Base-by-base conservation (phyloP, 2,113 vertebrate genomes). In the Gnathonemus longibarbis region DNA sequence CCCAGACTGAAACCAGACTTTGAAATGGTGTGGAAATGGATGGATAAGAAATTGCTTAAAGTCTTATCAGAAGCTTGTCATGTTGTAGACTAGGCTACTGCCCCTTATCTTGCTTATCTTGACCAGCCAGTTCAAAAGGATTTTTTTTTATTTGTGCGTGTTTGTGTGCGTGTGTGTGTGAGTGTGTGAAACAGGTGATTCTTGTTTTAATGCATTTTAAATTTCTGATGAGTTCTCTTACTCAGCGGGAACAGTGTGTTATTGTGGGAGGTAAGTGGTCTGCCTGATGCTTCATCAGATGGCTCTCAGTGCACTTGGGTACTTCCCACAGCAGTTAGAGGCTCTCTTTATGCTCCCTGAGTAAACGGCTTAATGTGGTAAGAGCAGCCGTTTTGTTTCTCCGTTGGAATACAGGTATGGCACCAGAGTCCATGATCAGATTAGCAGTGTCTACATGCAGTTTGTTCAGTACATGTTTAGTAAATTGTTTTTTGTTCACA, bases 231-330 rank as follows among this genome's bases (percentile, higher is more conserved):
- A 70, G 24, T 49, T 88, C 46, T 48, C 39, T 49, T 88, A 31
- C 42, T 74, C 88, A 77, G 58, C 88, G 46, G 62, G 58, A 13
- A 74, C 88, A 88, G 58, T 70, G 19, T 88, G 46, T 50, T 17
- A 21, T 74, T 88, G 62, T 24, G 58, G 62, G 46, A 88, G 88
- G 88, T 88, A 88, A 88, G 88, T 66, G 42, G 10, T n/a, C 7
- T 70, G 56, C 45, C 35, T 49, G 88, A 27, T n/a, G 13, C 24
- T 24, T 10, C 88, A 15, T 88, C 5, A 42, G 87, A 88, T 35
- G 53, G 35, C 85, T 31, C 49, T 58, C 52, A 8, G 19, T 88
- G 85, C 52, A 31, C 87, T 42, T 13, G 27, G 15, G 31, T 77
- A 5, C 31, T 77, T 35, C 70, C 70, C 70, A 39, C 70, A 39